Percentiles rank a stretch among this genome's conserved stretches.
phyloP scores from a whole-genome alignment of 2,797 vertebrate species.

The Leptodactylus fallax region DNA sequence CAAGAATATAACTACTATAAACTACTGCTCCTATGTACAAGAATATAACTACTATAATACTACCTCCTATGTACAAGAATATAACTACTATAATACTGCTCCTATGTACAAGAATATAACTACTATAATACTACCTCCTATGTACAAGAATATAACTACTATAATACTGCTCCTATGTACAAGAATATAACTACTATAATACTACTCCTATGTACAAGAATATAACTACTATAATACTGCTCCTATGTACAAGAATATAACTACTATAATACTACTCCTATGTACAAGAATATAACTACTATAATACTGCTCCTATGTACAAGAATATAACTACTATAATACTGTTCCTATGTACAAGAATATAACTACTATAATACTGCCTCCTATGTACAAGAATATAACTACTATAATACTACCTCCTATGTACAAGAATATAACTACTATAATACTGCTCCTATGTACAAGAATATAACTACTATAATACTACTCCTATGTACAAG shows the following conservation, averaged over 20 bases:
- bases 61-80: too few relatives aligned
- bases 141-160: too few relatives aligned
- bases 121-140: too few relatives aligned
- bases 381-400: neutral
- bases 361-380: neutral
- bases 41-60: too few relatives aligned
- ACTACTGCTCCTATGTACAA: too few relatives aligned
- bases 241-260: neutral
- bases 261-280: neutral
- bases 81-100: too few relatives aligned
- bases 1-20: too few relatives aligned
- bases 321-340: neutral
- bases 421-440: too few relatives aligned
- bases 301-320: neutral
- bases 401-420: neutral
- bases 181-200: constrained; percentile 5
- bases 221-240: neutral
- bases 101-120: neutral
- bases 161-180: neutral
- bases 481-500: too few relatives aligned
- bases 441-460: too few relatives aligned
- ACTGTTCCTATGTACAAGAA: neutral
- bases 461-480: too few relatives aligned
- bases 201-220: neutral
- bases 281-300: neutral